A percentile compares a stretch with the other conserved stretches of the same genome.
phyloP scores from a whole-genome alignment of 1,140 invertebrate genomes.

The Galleria mellonella region DNA sequence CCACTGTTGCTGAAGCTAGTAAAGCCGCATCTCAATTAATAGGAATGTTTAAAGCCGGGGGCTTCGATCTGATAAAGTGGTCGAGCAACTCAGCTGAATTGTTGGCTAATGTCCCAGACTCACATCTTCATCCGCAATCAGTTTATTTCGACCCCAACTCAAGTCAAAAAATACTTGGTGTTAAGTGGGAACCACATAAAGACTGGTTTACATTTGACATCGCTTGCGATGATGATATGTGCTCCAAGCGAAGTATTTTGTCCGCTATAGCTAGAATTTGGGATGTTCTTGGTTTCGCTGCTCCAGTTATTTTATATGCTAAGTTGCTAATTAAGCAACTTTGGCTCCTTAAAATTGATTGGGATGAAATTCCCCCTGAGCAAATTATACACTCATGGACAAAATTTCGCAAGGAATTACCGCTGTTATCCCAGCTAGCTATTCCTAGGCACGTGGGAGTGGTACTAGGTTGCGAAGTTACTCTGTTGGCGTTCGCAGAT shows the following conservation, averaged over 20 bases:
- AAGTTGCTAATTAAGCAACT: conserved; percentile 8
- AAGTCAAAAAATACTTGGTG: conserved; percentile 8
- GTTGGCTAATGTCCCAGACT: not conserved
- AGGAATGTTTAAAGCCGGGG: conserved; percentile 2
- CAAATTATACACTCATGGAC: conserved; percentile 1
- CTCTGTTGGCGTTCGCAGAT: conserved; percentile 10
- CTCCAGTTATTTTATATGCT: not conserved
- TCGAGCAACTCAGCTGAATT: not conserved
- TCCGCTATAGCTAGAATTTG: conserved; percentile 2
- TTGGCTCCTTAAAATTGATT: conserved; percentile 3
- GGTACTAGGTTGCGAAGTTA: not conserved
- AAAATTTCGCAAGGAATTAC: conserved; percentile 4
- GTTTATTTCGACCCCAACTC: no score
- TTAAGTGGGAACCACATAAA: conserved; percentile 3
- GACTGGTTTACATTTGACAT: conserved; percentile 4
- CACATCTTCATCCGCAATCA: not conserved
- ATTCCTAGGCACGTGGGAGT: conserved; percentile 11
- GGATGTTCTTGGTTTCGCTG: conserved; percentile 2
- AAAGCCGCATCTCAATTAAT: not conserved
- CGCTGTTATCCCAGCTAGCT: conserved; percentile 1
- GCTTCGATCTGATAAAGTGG: conserved; percentile 11
- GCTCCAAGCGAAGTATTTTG: conserved; percentile 7
- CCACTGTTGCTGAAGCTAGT: not conserved
- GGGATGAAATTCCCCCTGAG: conserved; percentile 4
- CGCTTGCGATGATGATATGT: not conserved